phyloP scores from a whole-genome alignment of 2,113 vertebrate genomes.

The human region GRCh38 chr20:4046501-4047000 shows the following conservation, averaged over 20 bases:
- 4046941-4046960: neutral
- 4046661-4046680: neutral
- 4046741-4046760: neutral
- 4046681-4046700: neutral
- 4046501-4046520: neutral
- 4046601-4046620: slow-evolving; percentile 71
- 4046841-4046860: neutral
- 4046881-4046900: neutral
- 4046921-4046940: neutral
- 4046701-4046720: neutral
- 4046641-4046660: slow-evolving; percentile 19
- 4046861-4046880: neutral
- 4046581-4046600: slow-evolving; percentile 16
- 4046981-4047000: neutral
- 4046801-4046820: neutral
- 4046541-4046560: neutral
- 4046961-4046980: neutral
- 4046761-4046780: neutral
- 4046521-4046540: neutral
- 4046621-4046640: slow-evolving; percentile 10
- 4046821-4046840: neutral
- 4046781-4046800: neutral
- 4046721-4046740: neutral
- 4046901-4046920: neutral
- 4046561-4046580: slow-evolving; percentile 54